Evolutionary conservation across 2,888 invertebrate genomes (phyloP).

Genomic region (Trachelus iudaicus): DNA sequence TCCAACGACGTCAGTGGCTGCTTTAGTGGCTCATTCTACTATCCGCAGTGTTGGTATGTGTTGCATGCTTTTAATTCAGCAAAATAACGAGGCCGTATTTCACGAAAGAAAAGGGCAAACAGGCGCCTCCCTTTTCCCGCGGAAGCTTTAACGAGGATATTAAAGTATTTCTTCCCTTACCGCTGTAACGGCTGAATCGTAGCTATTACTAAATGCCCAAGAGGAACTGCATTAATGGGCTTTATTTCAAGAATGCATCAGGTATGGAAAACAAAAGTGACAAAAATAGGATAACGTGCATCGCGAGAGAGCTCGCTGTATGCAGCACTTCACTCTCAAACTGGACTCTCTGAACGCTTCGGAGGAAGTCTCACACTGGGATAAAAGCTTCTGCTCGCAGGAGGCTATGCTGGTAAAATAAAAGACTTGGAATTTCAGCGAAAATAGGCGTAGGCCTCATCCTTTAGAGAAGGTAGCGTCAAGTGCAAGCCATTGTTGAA

Average conservation of each 20-base stretch:
- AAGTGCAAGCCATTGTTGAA: constrained; percentile 48
- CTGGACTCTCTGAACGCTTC: not conserved
- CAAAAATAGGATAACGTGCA: not conserved
- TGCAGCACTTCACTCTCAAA: not conserved
- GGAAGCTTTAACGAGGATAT: constrained; percentile 48
- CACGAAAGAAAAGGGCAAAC: constrained; percentile 27
- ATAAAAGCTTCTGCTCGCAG: not conserved
- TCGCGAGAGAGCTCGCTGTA: not conserved
- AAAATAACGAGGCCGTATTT: constrained; percentile 48
- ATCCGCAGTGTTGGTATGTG: constrained; percentile 25
- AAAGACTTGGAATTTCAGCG: not conserved
- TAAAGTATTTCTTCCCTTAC: constrained; percentile 45
- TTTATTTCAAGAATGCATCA: not conserved
- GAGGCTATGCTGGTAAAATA: not conserved
- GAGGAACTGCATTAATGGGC: not conserved
- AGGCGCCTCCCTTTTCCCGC: constrained; percentile 22
- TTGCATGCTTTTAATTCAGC: constrained; percentile 48
- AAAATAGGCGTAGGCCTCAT: not conserved
- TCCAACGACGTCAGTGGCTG: not conserved
- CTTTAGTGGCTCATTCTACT: not conserved
- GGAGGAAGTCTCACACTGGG: not conserved
- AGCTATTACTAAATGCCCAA: not conserved
- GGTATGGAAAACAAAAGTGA: not conserved
- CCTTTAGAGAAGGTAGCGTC: constrained; percentile 25
- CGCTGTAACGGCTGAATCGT: not conserved